These are phyloP conservation scores for Tetraneura akinire DNA, from an alignment of 1,140 invertebrate genomes.

Conservation along the genomic window DNA sequence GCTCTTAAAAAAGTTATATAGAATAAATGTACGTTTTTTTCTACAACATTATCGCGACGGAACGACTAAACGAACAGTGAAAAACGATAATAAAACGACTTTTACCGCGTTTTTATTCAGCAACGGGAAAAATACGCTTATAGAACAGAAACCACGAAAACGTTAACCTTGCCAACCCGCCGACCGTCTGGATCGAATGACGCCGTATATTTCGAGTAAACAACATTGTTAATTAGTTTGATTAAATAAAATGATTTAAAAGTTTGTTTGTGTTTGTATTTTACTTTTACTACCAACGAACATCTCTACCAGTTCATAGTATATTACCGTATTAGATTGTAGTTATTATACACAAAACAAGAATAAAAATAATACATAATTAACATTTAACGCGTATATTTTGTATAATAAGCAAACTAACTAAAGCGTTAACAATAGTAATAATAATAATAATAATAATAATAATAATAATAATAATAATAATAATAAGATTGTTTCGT, in stretches of 20 bases:
- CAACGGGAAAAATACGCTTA: not conserved
- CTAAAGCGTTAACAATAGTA: too few relatives aligned
- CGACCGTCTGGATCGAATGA: not conserved
- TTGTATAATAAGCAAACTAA: too few relatives aligned
- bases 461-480: too few relatives aligned
- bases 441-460: too few relatives aligned
- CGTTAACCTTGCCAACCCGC: not conserved
- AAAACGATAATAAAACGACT: not conserved
- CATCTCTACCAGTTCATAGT: too few relatives aligned
- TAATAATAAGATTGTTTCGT: too few relatives aligned
- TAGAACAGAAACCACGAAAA: not conserved
- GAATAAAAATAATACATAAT: too few relatives aligned
- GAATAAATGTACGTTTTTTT: not conserved
- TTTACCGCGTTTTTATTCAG: not conserved
- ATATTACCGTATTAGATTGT: too few relatives aligned
- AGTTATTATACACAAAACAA: too few relatives aligned
- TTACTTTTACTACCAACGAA: not conserved
- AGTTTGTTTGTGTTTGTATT: conserved; percentile 12
- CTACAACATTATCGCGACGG: not conserved
- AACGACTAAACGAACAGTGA: not conserved
- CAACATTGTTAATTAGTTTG: conserved; percentile 39
- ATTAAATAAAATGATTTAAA: conserved; percentile 24
- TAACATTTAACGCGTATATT: too few relatives aligned
- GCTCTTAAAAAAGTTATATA: not conserved
- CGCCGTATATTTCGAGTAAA: not conserved